phyloP scores from a whole-genome alignment of 2,113 vertebrate genomes.

The Ellobius talpinus region DNA sequence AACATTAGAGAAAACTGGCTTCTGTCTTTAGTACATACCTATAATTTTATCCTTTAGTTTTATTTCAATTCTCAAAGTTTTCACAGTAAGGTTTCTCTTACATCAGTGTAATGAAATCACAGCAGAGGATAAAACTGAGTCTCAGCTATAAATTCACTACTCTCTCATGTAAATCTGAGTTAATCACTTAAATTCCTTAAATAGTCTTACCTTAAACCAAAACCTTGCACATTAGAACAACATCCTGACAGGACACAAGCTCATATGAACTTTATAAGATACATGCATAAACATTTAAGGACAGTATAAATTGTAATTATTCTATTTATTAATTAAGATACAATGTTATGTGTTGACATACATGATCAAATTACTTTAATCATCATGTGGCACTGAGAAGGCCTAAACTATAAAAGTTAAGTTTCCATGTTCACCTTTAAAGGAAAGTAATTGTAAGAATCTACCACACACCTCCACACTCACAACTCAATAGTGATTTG shows the following conservation, averaged over 20 bases:
- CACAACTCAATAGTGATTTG: background rate
- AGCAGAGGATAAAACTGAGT: background rate
- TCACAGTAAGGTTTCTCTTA: background rate
- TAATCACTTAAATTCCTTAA: slow-evolving; percentile 39
- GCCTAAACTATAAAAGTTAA: background rate
- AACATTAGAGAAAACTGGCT: background rate
- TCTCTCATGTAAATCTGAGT: background rate
- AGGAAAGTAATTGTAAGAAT: background rate
- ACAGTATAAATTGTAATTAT: slow-evolving; percentile 31
- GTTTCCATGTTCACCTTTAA: background rate
- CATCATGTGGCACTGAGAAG: background rate
- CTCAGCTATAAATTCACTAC: background rate
- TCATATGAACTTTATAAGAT: slow-evolving; percentile 17
- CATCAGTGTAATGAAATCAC: slow-evolving; percentile 4
- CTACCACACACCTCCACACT: background rate
- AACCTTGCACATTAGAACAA: background rate
- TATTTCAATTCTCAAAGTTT: slow-evolving; percentile 3
- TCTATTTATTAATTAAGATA: background rate
- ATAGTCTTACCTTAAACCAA: background rate
- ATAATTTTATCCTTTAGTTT: background rate
- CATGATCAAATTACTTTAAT: slow-evolving; percentile 7
- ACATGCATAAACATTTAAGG: background rate
- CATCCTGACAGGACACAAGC: background rate
- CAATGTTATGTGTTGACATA: slow-evolving; percentile 8
- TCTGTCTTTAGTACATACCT: background rate